Evolutionary conservation across 2,888 invertebrate species (phyloP), one percentile per base, ranked within the genome.

Genomic region (Drosophila setosimentum): DNA sequence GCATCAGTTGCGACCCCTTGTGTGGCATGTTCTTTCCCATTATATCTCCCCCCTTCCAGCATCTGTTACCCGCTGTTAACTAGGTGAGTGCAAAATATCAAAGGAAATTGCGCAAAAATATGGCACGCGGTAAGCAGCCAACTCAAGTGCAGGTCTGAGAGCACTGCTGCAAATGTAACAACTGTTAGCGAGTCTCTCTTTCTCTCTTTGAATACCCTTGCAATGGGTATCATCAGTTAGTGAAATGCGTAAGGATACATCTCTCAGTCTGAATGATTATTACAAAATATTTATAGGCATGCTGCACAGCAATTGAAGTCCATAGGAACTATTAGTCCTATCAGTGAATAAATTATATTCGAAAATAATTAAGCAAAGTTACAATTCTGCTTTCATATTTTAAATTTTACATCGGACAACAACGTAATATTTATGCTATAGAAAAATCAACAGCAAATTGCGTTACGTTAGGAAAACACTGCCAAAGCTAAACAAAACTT

Each of bases 81-180:
- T 90, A 88, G 89, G 87, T 90, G 77, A 87, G 87, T 90, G 81
- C 75, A 55, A 70, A 74, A 80, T 89, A 88, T 83, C 85, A 87
- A 89, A 79, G 87, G 82, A 81, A 86, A 89, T 82, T 79, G 76
- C 72, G 80, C 83, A 86, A 85, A 90, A 91, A 91, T 88, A 86
- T 89, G 83, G 91, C 84, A 87, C 91, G 83, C 87, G 87, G 83
- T 87, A 91, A 89, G 84, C 81, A 84, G 82, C 66, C 61, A 83
- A 68, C 68, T 68, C 57, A 50, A 68, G 68, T 68, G 50, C 49
- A 50, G 50, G 49, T 42, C 57, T 68, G 49, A 42, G 55, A 68
- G 69, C 27, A 33, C 68, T 62, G 67, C 63, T 21, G 57, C 60
- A 67, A 71, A 71, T 76, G 61, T 64, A 68, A 54, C 63, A 68